Evolutionary conservation across 2,797 vertebrate species (phyloP).

Genomic region (Mallotus villosus): DNA sequence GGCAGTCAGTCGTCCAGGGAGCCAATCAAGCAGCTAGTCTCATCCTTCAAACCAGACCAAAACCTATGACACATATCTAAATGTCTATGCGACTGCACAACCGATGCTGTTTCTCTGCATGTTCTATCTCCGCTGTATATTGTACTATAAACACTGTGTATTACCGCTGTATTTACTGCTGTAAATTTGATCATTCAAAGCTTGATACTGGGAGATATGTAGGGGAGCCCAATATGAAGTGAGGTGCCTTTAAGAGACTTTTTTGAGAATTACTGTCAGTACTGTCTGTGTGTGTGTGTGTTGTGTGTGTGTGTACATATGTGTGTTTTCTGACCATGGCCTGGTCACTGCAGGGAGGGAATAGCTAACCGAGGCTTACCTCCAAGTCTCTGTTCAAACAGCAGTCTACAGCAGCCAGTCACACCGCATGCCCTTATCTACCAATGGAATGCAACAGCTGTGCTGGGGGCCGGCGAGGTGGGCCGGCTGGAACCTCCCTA

Average conservation of each 20-base stretch:
- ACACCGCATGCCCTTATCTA: slow-evolving; percentile 73
- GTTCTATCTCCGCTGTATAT: neutral
- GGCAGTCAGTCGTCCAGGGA: no score
- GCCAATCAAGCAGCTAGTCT: no score
- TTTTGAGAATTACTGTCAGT: slow-evolving; percentile 63
- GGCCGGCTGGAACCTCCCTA: slow-evolving; percentile 89
- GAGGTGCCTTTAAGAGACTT: slow-evolving; percentile 67
- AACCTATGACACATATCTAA: no score
- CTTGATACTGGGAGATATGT: neutral
- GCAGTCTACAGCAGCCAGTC: slow-evolving; percentile 50
- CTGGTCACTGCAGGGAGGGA: slow-evolving; percentile 48
- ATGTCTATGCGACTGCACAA: no score
- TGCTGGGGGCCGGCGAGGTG: slow-evolving; percentile 76
- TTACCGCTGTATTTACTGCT: neutral
- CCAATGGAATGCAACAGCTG: slow-evolving; percentile 85
- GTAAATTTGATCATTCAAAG: neutral
- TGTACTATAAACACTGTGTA: neutral
- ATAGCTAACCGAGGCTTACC: slow-evolving; percentile 51
- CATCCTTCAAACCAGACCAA: no score
- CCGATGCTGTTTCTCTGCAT: neutral
- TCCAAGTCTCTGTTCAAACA: slow-evolving; percentile 49
- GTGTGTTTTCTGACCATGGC: slow-evolving; percentile 50
- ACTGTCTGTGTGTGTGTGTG: slow-evolving; percentile 24
- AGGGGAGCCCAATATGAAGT: slow-evolving; percentile 28
- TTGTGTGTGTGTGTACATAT: slow-evolving; percentile 30